These are phyloP conservation scores for Forbesichthys agassizii DNA, from an alignment of 2,113 vertebrate genomes.

Conservation along the genomic window DNA sequence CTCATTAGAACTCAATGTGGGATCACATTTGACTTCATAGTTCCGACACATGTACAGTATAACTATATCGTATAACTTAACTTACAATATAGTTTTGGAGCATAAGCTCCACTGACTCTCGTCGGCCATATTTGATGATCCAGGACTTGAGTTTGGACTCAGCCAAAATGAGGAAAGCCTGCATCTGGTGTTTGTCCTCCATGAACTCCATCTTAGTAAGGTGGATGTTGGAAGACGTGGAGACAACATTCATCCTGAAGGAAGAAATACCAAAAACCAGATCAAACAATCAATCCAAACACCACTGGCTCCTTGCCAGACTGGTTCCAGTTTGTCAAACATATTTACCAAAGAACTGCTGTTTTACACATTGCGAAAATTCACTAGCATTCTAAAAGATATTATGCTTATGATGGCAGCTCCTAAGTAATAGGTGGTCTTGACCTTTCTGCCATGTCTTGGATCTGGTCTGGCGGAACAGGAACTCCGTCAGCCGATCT, in stretches of 20 bases:
- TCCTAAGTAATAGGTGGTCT: background rate
- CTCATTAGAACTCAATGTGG: background rate
- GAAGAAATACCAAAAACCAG: constrained; percentile 44
- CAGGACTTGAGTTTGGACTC: constrained; percentile 97
- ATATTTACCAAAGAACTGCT: too few relatives aligned
- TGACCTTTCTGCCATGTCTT: constrained; percentile 95
- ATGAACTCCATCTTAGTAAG: constrained; percentile 94
- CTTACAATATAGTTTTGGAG: constrained; percentile 92
- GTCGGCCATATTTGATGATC: constrained; percentile 96
- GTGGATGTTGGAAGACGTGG: constrained; percentile 89
- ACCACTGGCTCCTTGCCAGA: background rate
- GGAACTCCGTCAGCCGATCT: constrained; percentile 89
- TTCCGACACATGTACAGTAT: background rate
- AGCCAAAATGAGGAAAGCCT: constrained; percentile 90
- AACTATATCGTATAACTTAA: constrained; percentile 19
- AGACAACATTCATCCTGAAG: constrained; percentile 91
- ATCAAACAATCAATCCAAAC: background rate
- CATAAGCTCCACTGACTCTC: constrained; percentile 90
- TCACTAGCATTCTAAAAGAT: background rate
- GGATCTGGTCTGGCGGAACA: constrained; percentile 89
- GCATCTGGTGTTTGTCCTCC: constrained; percentile 92
- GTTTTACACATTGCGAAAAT: too few relatives aligned
- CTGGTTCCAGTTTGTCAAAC: too few relatives aligned
- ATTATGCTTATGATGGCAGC: background rate
- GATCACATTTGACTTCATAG: background rate